Evolutionary conservation across 2,888 invertebrate genomes (phyloP).

Genomic region (Agriopis leucophaearia): DNA sequence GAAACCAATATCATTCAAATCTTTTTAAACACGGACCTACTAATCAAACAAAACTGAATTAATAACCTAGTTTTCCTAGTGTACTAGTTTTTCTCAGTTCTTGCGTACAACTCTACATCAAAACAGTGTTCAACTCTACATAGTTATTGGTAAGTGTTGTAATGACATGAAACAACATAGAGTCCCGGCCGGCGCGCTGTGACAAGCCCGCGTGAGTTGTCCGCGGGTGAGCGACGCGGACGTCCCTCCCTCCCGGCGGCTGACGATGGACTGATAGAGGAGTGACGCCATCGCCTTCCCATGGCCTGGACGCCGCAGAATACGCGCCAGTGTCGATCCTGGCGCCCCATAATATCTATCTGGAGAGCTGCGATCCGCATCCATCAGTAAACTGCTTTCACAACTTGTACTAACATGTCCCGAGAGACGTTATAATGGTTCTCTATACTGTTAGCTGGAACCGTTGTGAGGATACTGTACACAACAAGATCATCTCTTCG

Average conservation of each 20-base stretch:
- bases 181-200: neutral
- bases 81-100: neutral
- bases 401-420: neutral
- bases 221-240: neutral
- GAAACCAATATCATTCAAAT: too few relatives aligned
- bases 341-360: slow-evolving; percentile 7
- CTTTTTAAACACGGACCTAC: too few relatives aligned
- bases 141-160: neutral
- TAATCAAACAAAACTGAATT: too few relatives aligned
- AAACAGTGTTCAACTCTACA: too few relatives aligned
- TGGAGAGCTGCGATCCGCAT: neutral
- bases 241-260: slow-evolving; percentile 1
- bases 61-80: too few relatives aligned
- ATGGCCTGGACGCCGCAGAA: neutral
- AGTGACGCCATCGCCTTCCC: neutral
- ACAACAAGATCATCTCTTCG: neutral
- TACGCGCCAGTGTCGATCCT: neutral
- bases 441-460: neutral
- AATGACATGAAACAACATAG: neutral
- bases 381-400: too few relatives aligned
- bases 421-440: too few relatives aligned
- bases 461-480: neutral
- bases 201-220: too few relatives aligned
- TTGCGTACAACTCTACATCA: too few relatives aligned
- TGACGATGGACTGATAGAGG: slow-evolving; percentile 7